Percentiles rank a stretch among this genome's conserved stretches.
Conservation (phyloP, 1,140 invertebrate genomes). For the Catajapyx aquilonaris region DNA sequence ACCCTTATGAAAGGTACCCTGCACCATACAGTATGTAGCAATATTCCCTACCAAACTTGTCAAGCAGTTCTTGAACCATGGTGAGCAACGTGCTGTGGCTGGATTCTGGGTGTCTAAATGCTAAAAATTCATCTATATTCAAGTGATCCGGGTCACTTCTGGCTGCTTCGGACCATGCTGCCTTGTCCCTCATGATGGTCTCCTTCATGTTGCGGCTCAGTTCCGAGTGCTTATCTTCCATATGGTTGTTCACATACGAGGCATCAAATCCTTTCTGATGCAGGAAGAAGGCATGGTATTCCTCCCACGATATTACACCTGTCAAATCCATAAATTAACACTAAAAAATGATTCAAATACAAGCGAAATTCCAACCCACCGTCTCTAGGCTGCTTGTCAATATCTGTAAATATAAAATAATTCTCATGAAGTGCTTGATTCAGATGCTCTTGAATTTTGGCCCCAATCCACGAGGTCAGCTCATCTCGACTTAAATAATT, state of each 20-base stretch:
- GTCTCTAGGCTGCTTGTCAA: slow-evolving; percentile 49
- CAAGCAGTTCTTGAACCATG: slow-evolving; percentile 50
- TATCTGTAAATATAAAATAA: slow-evolving; percentile 41
- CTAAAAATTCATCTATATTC: slow-evolving; percentile 53
- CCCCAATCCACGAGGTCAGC: slow-evolving; percentile 44
- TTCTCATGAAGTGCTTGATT: slow-evolving; percentile 46
- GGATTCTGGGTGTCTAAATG: slow-evolving; percentile 63
- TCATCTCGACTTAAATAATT: slow-evolving; percentile 36
- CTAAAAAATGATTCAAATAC: slow-evolving; percentile 4
- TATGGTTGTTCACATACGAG: slow-evolving; percentile 39
- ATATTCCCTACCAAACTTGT: slow-evolving; percentile 47
- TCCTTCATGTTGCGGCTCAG: too few species aligned
- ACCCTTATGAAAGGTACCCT: too few species aligned
- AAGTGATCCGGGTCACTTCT: slow-evolving; percentile 45
- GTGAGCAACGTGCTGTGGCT: slow-evolving; percentile 46
- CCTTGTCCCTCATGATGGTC: slow-evolving; percentile 50
- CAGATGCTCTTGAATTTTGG: slow-evolving; percentile 53
- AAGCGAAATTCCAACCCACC: slow-evolving; percentile 23
- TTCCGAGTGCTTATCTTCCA: too few species aligned
- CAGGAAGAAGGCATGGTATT: slow-evolving; percentile 52
- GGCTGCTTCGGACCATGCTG: slow-evolving; percentile 56
- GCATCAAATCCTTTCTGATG: slow-evolving; percentile 39
- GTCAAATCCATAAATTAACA: slow-evolving; percentile 11
- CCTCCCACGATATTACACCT: slow-evolving; percentile 56
- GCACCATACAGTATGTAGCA: too few species aligned